Percentiles rank a stretch among this genome's conserved stretches.
Conservation (phyloP, 2,113 vertebrate species). For the Halcyon malimbica region DNA sequence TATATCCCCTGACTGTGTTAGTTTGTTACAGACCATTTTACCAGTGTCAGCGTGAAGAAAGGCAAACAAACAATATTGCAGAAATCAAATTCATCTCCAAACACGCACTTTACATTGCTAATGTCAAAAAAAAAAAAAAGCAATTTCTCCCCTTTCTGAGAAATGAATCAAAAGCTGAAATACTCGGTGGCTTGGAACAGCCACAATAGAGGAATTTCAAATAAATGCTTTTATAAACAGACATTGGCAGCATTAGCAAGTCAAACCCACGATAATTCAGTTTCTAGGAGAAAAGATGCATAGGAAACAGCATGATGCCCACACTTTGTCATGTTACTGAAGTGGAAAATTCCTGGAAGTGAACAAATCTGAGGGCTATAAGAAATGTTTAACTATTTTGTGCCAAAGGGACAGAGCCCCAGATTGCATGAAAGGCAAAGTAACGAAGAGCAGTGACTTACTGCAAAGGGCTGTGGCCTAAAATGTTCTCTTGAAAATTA, state of each 20-base stretch:
- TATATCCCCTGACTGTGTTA: neutral
- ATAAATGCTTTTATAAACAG: neutral
- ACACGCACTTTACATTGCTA: neutral
- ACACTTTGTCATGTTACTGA: neutral
- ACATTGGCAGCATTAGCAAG: neutral
- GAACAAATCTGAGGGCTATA: neutral
- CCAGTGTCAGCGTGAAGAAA: neutral
- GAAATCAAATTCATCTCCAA: neutral
- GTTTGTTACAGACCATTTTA: neutral
- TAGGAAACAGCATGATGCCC: neutral
- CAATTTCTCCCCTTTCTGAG: neutral
- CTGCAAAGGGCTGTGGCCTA: neutral
- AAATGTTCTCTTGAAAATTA: neutral
- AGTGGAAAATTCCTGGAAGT: conserved; percentile 20
- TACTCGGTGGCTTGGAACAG: neutral
- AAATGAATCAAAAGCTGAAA: conserved; percentile 2
- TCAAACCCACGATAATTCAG: neutral
- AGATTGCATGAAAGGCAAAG: neutral
- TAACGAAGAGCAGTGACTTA: neutral
- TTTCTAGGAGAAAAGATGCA: neutral
- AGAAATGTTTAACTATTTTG: neutral
- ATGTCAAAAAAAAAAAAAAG: neutral
- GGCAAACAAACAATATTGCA: neutral
- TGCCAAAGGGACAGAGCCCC: neutral
- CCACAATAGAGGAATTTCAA: neutral